These are phyloP conservation scores for Hypocryptadius cinnamomeus DNA, from an alignment of 2,113 vertebrate genomes.

Conservation along the genomic window DNA sequence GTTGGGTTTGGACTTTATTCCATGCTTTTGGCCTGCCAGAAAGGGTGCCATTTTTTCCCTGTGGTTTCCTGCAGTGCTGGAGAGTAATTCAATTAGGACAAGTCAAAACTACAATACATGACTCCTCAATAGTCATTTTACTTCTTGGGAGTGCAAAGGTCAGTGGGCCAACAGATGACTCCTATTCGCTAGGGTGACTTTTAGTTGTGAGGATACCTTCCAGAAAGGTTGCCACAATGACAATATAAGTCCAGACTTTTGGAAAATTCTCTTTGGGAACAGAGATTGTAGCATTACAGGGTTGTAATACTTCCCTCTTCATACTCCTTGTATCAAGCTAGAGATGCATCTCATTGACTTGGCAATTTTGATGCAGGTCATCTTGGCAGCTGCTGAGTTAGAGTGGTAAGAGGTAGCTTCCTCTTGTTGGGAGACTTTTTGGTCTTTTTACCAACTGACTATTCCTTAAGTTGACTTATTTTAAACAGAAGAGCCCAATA, in stretches of 20 bases:
- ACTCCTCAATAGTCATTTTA: neutral
- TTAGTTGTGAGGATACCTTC: neutral
- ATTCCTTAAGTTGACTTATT: neutral
- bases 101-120: neutral
- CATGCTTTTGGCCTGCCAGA: neutral
- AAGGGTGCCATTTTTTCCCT: neutral
- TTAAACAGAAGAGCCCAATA: neutral
- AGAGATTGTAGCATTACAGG: too few species aligned
- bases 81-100: neutral
- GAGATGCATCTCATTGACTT: neutral
- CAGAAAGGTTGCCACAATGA: neutral
- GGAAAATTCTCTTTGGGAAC: neutral
- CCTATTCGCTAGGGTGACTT: neutral
- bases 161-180: neutral
- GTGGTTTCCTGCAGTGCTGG: neutral
- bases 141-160: neutral
- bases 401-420: neutral
- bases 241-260: neutral
- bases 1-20: neutral
- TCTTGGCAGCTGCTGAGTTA: neutral
- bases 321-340: neutral
- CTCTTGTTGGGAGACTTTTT: neutral
- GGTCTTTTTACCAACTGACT: neutral
- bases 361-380: neutral
- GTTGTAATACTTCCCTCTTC: neutral